Percentiles rank a stretch among this genome's conserved stretches.
Evolutionary conservation across 2,797 vertebrate genomes (phyloP).

Genomic region (Dromococcyx pavoninus): DNA sequence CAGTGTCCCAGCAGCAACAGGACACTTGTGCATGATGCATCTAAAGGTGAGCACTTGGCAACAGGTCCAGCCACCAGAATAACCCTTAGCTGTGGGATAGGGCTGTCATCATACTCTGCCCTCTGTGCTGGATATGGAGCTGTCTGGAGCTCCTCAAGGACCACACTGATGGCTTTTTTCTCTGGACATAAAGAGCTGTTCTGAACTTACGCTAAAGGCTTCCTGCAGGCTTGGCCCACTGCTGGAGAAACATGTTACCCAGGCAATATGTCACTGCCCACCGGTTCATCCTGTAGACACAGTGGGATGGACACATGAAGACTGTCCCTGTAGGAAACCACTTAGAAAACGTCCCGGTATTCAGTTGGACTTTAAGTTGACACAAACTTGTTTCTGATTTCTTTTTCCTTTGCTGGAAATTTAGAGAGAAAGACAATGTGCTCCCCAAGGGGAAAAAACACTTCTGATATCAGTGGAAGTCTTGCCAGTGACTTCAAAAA

Average conservation of each 20-base stretch:
- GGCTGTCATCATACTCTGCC: background rate
- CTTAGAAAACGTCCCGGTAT: background rate
- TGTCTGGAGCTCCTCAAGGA: background rate
- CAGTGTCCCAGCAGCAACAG: background rate
- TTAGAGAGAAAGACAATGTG: background rate
- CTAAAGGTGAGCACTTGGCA: rapidly evolving
- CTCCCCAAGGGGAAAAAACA: background rate
- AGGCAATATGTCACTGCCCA: background rate
- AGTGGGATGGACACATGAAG: background rate
- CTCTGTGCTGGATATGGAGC: background rate
- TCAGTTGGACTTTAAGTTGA: background rate
- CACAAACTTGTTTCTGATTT: background rate
- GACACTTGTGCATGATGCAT: too few species aligned
- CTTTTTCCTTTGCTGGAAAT: background rate
- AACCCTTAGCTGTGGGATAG: background rate
- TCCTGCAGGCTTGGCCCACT: background rate
- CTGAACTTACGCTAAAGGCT: background rate
- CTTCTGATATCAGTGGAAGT: background rate
- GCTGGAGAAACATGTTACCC: background rate
- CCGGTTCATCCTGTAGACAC: background rate
- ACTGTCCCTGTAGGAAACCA: background rate
- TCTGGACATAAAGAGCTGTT: background rate
- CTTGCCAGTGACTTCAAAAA: background rate
- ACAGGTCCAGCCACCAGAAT: background rate
- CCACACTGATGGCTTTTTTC: background rate